Conservation (phyloP, 2,888 invertebrate genomes). For the Cryptocheilus praepositus region DNA sequence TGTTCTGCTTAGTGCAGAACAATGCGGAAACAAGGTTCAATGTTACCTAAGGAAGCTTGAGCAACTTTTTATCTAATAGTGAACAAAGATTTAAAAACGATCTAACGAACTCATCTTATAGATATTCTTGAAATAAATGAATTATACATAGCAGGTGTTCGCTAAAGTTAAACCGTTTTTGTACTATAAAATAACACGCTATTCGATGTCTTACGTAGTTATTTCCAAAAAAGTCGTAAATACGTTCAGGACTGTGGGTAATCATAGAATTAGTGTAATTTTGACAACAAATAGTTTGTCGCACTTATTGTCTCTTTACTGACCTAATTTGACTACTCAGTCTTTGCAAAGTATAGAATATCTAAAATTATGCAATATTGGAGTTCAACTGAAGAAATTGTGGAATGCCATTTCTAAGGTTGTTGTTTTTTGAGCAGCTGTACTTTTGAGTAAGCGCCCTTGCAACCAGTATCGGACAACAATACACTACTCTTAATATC, state of each 20-base stretch:
- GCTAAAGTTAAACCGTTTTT: no score
- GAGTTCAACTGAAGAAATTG: no score
- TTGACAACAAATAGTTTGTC: neutral
- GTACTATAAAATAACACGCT: no score
- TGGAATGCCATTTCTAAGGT: no score
- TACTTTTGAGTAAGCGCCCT: constrained; percentile 68
- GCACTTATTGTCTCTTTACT: neutral
- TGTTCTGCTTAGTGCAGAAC: neutral
- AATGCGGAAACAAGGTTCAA: constrained; percentile 3
- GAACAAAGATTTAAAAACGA: neutral
- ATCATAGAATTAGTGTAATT: neutral
- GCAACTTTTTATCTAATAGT: constrained; percentile 16
- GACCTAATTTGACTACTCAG: neutral
- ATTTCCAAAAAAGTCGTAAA: no score
- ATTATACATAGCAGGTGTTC: no score
- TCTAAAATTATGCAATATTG: neutral
- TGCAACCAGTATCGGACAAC: constrained; percentile 62
- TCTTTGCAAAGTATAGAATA: neutral
- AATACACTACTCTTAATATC: constrained; percentile 55
- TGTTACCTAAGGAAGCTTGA: neutral
- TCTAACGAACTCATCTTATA: no score
- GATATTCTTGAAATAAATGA: no score
- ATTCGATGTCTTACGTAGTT: no score
- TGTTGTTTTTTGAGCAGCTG: constrained; percentile 18
- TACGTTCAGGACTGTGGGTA: no score